phyloP scores from a whole-genome alignment of 2,797 vertebrate species.

The Distichodus sexfasciatus region DNA sequence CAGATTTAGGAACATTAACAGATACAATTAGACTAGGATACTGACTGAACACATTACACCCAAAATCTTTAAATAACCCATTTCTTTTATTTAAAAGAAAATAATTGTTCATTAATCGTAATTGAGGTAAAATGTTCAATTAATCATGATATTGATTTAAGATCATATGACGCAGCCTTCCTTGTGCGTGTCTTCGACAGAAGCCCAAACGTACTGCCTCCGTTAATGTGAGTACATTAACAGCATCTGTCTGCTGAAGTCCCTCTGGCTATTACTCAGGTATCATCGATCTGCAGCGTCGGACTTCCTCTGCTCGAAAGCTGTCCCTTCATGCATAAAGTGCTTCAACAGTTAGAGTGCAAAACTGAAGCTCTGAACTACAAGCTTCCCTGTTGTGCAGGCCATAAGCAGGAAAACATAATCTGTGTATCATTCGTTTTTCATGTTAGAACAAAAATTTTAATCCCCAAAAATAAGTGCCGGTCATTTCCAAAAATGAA shows the following conservation, averaged over 20 bases:
- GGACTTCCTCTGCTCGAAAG: conserved; percentile 5
- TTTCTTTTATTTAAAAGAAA: no score
- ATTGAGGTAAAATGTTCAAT: no score
- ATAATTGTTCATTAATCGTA: no score
- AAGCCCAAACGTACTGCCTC: conserved; percentile 11
- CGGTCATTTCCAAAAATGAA: no score
- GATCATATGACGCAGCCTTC: neutral
- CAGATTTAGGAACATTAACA: no score
- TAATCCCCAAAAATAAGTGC: no score
- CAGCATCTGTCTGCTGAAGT: conserved; percentile 30
- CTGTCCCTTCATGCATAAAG: conserved; percentile 27
- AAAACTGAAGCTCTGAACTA: neutral
- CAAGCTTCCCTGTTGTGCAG: neutral
- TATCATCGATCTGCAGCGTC: conserved; percentile 10
- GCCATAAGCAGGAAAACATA: neutral
- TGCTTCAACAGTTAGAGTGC: neutral
- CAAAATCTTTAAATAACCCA: no score
- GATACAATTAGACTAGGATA: no score
- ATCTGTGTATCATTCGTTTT: no score
- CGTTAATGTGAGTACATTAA: conserved; percentile 35
- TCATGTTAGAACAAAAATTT: no score
- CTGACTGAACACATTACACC: no score
- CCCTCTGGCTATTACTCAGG: conserved; percentile 18
- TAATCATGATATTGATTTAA: no score
- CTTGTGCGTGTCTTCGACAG: neutral